These are phyloP conservation scores for Chouioia cunea DNA, from an alignment of 2,888 invertebrate species.

Conservation along the genomic window DNA sequence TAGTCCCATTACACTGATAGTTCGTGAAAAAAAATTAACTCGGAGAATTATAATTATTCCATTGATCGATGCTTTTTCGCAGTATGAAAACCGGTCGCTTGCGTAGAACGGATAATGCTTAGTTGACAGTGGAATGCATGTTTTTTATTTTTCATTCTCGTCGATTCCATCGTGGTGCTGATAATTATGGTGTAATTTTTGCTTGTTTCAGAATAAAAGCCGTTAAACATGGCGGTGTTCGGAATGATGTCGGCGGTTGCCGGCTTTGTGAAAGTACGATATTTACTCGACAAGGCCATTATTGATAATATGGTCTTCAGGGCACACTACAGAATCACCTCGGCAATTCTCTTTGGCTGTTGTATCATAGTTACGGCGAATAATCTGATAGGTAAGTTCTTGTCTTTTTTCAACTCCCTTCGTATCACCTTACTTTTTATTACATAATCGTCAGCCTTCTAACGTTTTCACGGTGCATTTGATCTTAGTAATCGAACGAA, in stretches of 20 bases:
- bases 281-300: constrained; percentile 87
- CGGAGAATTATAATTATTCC: constrained; percentile 30
- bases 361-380: constrained; percentile 91
- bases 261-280: constrained; percentile 91
- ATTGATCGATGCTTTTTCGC: constrained; percentile 28
- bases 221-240: constrained; percentile 79
- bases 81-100: constrained; percentile 21
- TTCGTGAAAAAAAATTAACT: constrained; percentile 7
- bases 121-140: constrained; percentile 27
- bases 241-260: constrained; percentile 90
- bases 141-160: constrained; percentile 13
- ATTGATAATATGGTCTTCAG: constrained; percentile 92
- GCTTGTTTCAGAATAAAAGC: constrained; percentile 49
- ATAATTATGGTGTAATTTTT: constrained; percentile 8
- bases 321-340: constrained; percentile 89
- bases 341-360: constrained; percentile 86
- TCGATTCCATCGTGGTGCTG: not conserved
- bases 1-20: not conserved
- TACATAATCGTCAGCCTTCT: not conserved
- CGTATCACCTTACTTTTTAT: not conserved
- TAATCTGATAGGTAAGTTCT: constrained; percentile 86
- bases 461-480: not conserved
- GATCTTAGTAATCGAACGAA: not conserved
- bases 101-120: constrained; percentile 41
- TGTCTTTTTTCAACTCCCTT: constrained; percentile 28